Evolutionary conservation across 2,113 vertebrate genomes (phyloP).

Genomic region (Xerus inauris): DNA sequence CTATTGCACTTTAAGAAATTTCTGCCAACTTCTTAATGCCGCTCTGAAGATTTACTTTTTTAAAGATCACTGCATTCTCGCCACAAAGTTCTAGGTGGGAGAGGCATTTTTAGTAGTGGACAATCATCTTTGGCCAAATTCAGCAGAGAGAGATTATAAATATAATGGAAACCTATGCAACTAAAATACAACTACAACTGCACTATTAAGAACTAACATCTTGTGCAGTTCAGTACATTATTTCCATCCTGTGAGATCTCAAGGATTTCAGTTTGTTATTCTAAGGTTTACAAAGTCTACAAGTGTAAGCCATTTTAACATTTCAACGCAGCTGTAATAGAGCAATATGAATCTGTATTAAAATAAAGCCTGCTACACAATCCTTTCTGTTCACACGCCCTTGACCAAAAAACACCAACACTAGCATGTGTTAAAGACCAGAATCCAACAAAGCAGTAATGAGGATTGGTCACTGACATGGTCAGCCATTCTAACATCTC

Average conservation of each 20-base stretch:
- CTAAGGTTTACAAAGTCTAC: constrained; percentile 91
- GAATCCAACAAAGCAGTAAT: constrained; percentile 87
- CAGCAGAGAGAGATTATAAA: constrained; percentile 88
- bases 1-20: constrained; percentile 91
- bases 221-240: constrained; percentile 87
- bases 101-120: constrained; percentile 87
- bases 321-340: constrained; percentile 95
- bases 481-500: constrained; percentile 94
- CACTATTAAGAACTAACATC: constrained; percentile 86
- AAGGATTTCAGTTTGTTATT: constrained; percentile 85
- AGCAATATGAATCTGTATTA: constrained; percentile 93
- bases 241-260: constrained; percentile 89
- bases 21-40: constrained; percentile 88
- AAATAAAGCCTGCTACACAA: constrained; percentile 97
- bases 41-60: constrained; percentile 78
- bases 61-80: constrained; percentile 76
- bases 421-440: constrained; percentile 95
- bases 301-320: constrained; percentile 88
- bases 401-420: constrained; percentile 99
- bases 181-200: constrained; percentile 89
- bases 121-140: constrained; percentile 91
- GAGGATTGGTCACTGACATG: constrained; percentile 89
- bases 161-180: constrained; percentile 91
- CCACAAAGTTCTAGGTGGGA: constrained; percentile 85
- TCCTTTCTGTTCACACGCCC: constrained; percentile 91